phyloP scores from a whole-genome alignment of 1,140 invertebrate genomes.

The Rhyzopertha dominica region DNA sequence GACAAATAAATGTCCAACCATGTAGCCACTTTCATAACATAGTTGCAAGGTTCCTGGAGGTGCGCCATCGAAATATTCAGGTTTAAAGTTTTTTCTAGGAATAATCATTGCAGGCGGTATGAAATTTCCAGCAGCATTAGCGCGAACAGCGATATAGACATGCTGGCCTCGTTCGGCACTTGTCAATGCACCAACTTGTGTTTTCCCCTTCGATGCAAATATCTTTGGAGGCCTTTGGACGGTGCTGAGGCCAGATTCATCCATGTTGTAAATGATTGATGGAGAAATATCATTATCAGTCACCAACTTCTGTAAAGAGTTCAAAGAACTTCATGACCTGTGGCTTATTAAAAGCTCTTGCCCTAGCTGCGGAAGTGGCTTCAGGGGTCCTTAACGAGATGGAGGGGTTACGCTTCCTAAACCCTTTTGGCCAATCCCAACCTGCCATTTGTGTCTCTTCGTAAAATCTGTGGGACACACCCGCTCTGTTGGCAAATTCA shows the following conservation, averaged over 20 bases:
- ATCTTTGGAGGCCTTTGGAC: conserved; percentile 32
- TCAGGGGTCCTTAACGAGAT: conserved; percentile 18
- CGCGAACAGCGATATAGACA: no score
- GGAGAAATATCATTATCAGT: not conserved
- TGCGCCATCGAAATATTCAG: no score
- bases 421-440: conserved; percentile 24
- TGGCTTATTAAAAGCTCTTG: not conserved
- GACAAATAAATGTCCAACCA: no score
- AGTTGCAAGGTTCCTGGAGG: no score
- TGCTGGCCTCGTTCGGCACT: conserved; percentile 37
- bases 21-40: no score
- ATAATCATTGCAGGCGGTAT: no score
- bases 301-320: not conserved
- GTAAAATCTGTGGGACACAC: conserved; percentile 30
- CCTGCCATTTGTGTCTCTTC: conserved; percentile 26
- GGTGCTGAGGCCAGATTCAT: conserved; percentile 36
- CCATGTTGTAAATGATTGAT: conserved; percentile 31
- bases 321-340: not conserved
- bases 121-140: no score
- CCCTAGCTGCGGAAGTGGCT: conserved; percentile 15
- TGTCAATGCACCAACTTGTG: conserved; percentile 33
- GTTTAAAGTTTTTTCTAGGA: no score
- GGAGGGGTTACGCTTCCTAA: conserved; percentile 18
- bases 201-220: conserved; percentile 33
- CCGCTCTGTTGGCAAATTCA: conserved; percentile 29